A percentile compares a stretch with the other conserved stretches of the same genome.
Evolutionary conservation across 2,797 vertebrate species (phyloP).

Genomic region (Pseudopleuronectes americanus): DNA sequence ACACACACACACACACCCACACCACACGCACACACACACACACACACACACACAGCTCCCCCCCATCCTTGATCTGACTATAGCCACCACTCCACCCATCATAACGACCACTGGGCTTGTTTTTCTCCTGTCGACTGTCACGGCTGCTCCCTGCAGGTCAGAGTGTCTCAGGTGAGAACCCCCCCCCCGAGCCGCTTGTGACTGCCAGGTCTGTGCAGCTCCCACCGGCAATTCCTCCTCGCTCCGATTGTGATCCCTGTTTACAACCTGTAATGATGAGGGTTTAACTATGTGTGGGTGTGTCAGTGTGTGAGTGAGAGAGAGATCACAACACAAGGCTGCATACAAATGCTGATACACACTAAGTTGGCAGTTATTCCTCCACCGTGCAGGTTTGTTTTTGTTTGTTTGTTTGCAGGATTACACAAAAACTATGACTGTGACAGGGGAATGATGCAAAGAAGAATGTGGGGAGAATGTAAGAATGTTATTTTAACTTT

Average conservation of each 20-base stretch:
- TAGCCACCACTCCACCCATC: constrained; percentile 11
- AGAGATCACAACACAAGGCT: background rate
- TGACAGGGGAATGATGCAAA: too few relatives aligned
- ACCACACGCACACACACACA: too few relatives aligned
- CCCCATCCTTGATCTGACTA: constrained; percentile 1
- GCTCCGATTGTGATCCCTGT: constrained; percentile 38
- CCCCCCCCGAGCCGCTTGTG: constrained; percentile 59
- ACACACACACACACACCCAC: too few relatives aligned
- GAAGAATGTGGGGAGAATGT: too few relatives aligned
- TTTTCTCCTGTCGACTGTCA: constrained; percentile 73
- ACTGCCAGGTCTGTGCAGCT: constrained; percentile 35
- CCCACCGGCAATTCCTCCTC: constrained; percentile 18
- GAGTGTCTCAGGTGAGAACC: constrained; percentile 48
- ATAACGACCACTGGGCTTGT: constrained; percentile 75
- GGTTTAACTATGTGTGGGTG: constrained; percentile 8
- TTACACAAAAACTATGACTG: too few relatives aligned
- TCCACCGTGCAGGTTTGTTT: too few relatives aligned
- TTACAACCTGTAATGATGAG: constrained; percentile 52
- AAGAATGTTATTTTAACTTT: too few relatives aligned
- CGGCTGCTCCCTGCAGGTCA: constrained; percentile 62
- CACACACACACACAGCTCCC: background rate
- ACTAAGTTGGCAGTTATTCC: background rate
- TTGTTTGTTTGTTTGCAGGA: too few relatives aligned
- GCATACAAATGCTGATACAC: background rate
- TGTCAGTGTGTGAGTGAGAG: background rate